Base-by-base conservation (phyloP, 92 coral and sea anemone species). In the Bergia sp. region DNA sequence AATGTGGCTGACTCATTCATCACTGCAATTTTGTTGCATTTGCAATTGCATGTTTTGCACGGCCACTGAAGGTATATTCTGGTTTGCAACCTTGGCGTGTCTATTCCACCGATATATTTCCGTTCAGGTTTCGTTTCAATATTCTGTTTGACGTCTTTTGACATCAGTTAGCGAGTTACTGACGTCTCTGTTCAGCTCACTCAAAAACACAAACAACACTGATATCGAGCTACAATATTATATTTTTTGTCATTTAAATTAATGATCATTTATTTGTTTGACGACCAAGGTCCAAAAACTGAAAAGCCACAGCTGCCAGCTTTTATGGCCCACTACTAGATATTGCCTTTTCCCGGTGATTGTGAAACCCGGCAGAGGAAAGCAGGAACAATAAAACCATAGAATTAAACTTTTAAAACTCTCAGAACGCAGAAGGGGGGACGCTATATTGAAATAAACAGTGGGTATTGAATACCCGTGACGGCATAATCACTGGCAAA, bases 211-310 rank as follows among this genome's bases (percentile, higher is more conserved):
- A 76, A 76, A 18, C 69, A 61, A 21, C 29, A 61, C 6, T 61
- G 50, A 43, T 74, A 21, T 37, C 50, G 41, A 76, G 80, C 80
- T 76, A 18, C 80, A 41, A 76, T 76, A 76, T 76, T 41, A 15
- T 7, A 61, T 3, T 18, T 29, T 18, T 23, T 61, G 69, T 61
- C 69, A 61, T 61, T 61, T 16, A 61, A 61, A 20, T 61, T 61
- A 61, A 61, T 61, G 69, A 61, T 16, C 69, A 76, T 41, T 42
- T n/a, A 75, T 16, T 13, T 29, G 41, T 72, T 37, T 72, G 76
- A 72, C 15, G 41, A 29, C 42, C 40, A 75, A 75, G 2, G 79
- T 1, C 45, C 50, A 41, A 76, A 76, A 18, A 41, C 1, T 7
- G 0, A 38, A 29, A 29, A 29, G 29, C 49, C 15, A n/a, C n/a